These are phyloP conservation scores for Myrmecophaga tridactyla DNA, from an alignment of 2,113 vertebrate genomes.

Conservation along the genomic window DNA sequence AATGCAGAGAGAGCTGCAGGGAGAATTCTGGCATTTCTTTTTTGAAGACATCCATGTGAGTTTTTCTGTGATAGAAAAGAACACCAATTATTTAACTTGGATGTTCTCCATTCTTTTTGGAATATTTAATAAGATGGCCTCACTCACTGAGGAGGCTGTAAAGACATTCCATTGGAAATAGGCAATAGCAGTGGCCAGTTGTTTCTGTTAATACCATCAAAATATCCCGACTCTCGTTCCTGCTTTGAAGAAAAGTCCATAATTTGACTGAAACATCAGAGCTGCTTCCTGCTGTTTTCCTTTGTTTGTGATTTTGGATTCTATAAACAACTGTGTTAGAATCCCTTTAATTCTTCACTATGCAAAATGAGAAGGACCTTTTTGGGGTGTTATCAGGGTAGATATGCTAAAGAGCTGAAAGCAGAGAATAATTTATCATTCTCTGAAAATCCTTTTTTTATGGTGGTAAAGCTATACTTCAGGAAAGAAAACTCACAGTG, in stretches of 20 bases:
- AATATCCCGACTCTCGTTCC: background rate
- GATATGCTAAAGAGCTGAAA: background rate
- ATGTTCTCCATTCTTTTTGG: constrained; percentile 20
- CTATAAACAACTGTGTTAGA: background rate
- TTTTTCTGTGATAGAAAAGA: constrained; percentile 57
- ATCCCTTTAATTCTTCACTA: background rate
- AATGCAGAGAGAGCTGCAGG: constrained; percentile 14
- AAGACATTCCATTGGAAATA: background rate
- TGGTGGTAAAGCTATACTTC: background rate
- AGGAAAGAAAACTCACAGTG: constrained; percentile 29
- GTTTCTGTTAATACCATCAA: background rate
- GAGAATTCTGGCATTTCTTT: constrained; percentile 39
- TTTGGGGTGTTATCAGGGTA: background rate
- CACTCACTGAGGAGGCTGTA: background rate
- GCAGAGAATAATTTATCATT: background rate
- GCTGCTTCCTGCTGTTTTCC: background rate
- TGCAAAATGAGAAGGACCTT: background rate
- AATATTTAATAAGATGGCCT: constrained; percentile 45
- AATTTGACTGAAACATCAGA: background rate
- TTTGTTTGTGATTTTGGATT: constrained; percentile 30
- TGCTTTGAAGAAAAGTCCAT: constrained; percentile 27
- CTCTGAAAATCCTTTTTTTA: background rate
- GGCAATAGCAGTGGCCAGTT: constrained; percentile 8
- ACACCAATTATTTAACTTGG: constrained; percentile 46
- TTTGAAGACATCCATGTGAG: constrained; percentile 26